phyloP scores from a whole-genome alignment of 1,140 invertebrate genomes.

The Habropoda laboriosa region DNA sequence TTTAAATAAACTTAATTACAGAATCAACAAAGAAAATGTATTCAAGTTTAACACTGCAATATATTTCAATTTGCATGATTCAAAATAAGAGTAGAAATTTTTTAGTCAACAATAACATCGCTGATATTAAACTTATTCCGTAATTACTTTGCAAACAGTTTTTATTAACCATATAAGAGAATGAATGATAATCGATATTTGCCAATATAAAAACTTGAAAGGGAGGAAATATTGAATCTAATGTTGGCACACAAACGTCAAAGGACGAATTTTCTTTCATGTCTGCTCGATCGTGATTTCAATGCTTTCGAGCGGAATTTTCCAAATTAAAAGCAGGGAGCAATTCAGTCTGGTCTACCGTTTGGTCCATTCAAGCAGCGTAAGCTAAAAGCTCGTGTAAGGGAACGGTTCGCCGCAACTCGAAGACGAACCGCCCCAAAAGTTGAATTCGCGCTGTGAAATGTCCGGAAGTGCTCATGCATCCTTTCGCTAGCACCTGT shows the following conservation, averaged over 20 bases:
- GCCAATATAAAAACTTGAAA: neutral
- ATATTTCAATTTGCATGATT: too few species aligned
- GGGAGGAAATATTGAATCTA: neutral
- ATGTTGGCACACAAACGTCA: constrained; percentile 15
- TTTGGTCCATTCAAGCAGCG: constrained; percentile 53
- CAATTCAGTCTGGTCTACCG: constrained; percentile 41
- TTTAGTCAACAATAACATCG: neutral
- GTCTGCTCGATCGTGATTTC: constrained; percentile 42
- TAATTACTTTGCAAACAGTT: too few species aligned
- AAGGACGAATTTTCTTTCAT: constrained; percentile 35
- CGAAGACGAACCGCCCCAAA: constrained; percentile 47
- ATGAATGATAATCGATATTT: neutral
- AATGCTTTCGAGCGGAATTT: constrained; percentile 47
- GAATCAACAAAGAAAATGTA: too few species aligned
- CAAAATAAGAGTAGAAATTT: too few species aligned
- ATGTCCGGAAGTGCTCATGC: constrained; percentile 21
- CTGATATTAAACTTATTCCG: too few species aligned
- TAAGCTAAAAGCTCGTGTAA: constrained; percentile 43
- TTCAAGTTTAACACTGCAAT: too few species aligned
- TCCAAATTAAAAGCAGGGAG: constrained; percentile 53
- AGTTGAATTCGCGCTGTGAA: constrained; percentile 34
- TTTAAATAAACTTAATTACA: too few species aligned
- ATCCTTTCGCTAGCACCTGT: constrained; percentile 30
- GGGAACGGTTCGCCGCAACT: constrained; percentile 44
- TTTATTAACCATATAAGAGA: neutral